Evolutionary conservation across 92 coral and sea anemone species (phyloP).

Genomic region (Epizoanthus illoricatus): DNA sequence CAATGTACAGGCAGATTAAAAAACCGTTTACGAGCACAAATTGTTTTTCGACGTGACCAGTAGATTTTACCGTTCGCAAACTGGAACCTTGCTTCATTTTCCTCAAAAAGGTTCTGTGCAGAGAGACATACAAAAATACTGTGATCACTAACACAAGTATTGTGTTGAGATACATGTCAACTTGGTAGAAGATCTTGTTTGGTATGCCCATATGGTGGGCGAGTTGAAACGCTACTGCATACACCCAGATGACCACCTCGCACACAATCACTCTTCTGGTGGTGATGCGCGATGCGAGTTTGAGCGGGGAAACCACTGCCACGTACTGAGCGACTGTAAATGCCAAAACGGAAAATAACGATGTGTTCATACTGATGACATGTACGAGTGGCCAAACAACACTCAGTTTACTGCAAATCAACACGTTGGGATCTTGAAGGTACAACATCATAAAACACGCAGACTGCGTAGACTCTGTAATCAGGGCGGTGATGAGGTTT

Average conservation of each 20-base stretch:
- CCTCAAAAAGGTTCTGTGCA: constrained; percentile 4
- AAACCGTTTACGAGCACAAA: constrained; percentile 28
- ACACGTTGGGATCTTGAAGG: constrained; percentile 1
- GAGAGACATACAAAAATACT: not conserved
- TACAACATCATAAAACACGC: constrained; percentile 36
- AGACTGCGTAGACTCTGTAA: constrained; percentile 23
- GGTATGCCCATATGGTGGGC: constrained; percentile 15
- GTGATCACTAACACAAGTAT: constrained; percentile 10
- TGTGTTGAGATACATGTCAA: constrained; percentile 30
- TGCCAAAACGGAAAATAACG: constrained; percentile 24
- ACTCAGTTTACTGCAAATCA: constrained; percentile 3
- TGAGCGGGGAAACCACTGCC: constrained; percentile 22
- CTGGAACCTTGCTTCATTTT: constrained; percentile 13
- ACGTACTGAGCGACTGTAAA: constrained; percentile 32
- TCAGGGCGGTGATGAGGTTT: constrained; percentile 27
- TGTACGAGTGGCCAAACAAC: constrained; percentile 4
- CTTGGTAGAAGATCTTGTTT: constrained; percentile 27
- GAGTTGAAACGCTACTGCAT: constrained; percentile 17
- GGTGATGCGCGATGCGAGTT: constrained; percentile 28
- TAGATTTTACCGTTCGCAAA: constrained; percentile 10
- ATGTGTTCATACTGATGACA: constrained; percentile 14
- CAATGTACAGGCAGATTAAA: constrained; percentile 6
- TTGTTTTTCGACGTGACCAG: constrained; percentile 12
- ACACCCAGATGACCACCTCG: constrained; percentile 11
- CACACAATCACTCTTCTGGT: constrained; percentile 9